Percentiles rank a stretch among this genome's conserved stretches.
These are phyloP conservation scores for Chloropsis cyanopogon DNA, from an alignment of 2,113 vertebrate species.

Conservation along the genomic window DNA sequence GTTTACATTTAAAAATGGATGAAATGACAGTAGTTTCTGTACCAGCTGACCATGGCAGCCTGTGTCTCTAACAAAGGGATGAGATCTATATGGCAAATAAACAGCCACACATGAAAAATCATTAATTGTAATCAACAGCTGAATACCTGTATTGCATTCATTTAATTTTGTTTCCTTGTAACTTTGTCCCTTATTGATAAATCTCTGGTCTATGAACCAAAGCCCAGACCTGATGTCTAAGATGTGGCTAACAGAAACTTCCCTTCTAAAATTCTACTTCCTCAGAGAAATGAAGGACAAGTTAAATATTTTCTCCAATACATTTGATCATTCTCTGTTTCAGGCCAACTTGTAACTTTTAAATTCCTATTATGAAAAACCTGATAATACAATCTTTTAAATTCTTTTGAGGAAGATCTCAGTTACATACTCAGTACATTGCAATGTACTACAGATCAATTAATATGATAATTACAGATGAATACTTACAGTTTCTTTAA, in stretches of 20 bases:
- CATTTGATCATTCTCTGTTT: background rate
- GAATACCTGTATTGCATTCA: background rate
- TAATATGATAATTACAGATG: background rate
- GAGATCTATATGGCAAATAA: background rate
- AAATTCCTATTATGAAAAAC: background rate
- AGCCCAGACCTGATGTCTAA: background rate
- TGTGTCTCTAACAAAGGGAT: background rate
- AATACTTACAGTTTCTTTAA: conserved; percentile 92
- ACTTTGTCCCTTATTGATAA: background rate
- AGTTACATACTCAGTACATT: background rate
- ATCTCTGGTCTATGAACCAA: background rate
- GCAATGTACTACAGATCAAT: background rate
- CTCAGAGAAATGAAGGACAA: background rate
- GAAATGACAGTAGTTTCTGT: background rate
- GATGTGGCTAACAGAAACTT: background rate
- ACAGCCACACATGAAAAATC: background rate
- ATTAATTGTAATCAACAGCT: background rate
- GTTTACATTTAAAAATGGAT: background rate
- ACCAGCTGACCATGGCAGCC: background rate
- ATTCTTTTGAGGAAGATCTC: background rate
- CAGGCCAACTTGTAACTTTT: background rate
- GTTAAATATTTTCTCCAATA: background rate
- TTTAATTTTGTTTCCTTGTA: background rate
- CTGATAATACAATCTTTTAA: background rate
- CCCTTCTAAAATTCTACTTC: background rate